A percentile compares a stretch with the other conserved stretches of the same genome.
phyloP scores from a whole-genome alignment of 1,140 invertebrate genomes.

The Listronotus oregonensis region DNA sequence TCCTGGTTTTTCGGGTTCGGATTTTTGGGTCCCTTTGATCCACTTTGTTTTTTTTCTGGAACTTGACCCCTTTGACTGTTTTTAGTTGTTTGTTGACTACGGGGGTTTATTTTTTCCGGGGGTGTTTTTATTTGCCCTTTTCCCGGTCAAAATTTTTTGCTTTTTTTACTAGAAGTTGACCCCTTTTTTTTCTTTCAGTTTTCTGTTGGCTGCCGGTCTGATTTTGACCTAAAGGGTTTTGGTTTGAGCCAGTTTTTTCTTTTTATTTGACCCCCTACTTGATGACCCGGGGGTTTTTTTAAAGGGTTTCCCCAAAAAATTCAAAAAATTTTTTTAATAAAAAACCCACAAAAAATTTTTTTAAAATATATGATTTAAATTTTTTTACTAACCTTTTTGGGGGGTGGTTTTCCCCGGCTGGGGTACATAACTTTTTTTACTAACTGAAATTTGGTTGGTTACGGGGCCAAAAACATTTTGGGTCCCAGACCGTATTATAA shows the following conservation, averaged over 20 bases:
- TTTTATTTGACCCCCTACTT: neutral
- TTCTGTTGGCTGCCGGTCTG: neutral
- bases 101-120: constrained; percentile 15
- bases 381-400: neutral
- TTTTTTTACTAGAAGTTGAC: constrained; percentile 18
- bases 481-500: constrained; percentile 69
- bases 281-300: neutral
- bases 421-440: constrained; percentile 31
- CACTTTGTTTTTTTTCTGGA: constrained; percentile 3
- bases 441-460: constrained; percentile 62
- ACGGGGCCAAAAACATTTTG: constrained; percentile 60
- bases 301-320: too few relatives aligned
- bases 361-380: too few relatives aligned
- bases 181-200: neutral
- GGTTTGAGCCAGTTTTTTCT: constrained; percentile 6
- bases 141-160: neutral
- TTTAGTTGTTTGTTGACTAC: constrained; percentile 12
- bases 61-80: constrained; percentile 4
- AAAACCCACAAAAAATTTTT: too few relatives aligned
- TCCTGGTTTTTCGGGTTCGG: too few relatives aligned
- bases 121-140: neutral
- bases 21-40: too few relatives aligned
- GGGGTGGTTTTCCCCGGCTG: neutral
- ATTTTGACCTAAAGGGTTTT: neutral
- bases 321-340: too few relatives aligned